Evolutionary conservation across 2,888 invertebrate species (phyloP), one percentile per base, ranked within the genome.

Genomic region (Heliconius sara): DNA sequence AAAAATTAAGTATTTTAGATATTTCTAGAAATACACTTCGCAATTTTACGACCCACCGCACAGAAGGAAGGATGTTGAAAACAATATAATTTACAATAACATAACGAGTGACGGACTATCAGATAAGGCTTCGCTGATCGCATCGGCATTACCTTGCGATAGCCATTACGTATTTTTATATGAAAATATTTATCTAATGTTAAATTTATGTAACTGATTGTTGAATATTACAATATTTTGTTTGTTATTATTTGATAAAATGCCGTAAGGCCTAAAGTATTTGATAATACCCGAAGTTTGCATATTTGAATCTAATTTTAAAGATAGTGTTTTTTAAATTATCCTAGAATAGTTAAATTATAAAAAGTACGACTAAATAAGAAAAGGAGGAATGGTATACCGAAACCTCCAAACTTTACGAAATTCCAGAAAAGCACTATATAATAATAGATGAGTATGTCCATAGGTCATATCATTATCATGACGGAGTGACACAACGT

Each of bases 1-100:
- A 13, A 52, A 22, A 52, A 52, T 52, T 7, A 19, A 22, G 1
- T n/a, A 60, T n/a, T n/a, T n/a, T 60, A 60, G 60, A 60, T 60
- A 60, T 60, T 27, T 70, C 10, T 34, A 52, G n/a, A 73, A n/a
- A 73, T 34, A 39, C 25, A 5, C 34, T n/a, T 77, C 47, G 57
- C 75, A 71, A 79, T 80, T 82, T 77, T 39, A 79, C 79, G 75
- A 74, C 39, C 77, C 65, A 77, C 60, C 60, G 77, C 79, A 57
- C 75, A 63, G 72, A 76, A 80, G 82, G 80, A 80, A 82, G 82
- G 80, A 80, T 81, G 81, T 73, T 80, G 25, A 70, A 57, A 80
- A 79, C 80, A 79, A 79, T 77, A 75, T 79, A 72, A 82, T 82
- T 73, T 68, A 78, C 68, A 78, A 73, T 77, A 79, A 75, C 68